These are phyloP conservation scores for Calephelis perditalis DNA, from an alignment of 2,888 invertebrate species.

Conservation along the genomic window DNA sequence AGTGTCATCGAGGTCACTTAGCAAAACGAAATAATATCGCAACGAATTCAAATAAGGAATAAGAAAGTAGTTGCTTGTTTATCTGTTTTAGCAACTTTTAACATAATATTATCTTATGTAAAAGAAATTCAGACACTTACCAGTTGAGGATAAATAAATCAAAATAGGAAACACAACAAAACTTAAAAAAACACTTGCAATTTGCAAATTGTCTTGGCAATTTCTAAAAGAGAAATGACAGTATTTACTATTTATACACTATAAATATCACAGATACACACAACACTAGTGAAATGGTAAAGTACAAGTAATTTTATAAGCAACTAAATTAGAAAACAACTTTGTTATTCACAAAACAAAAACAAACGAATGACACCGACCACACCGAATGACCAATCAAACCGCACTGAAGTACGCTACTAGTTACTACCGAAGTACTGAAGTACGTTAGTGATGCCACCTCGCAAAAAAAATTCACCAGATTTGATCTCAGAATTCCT, in stretches of 20 bases:
- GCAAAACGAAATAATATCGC: conserved; percentile 17
- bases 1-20: conserved; percentile 19
- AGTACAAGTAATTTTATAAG: not conserved
- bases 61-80: not conserved
- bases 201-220: conserved; percentile 1
- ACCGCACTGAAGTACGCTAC: not conserved
- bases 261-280: conserved; percentile 11
- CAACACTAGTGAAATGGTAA: not conserved
- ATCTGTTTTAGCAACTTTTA: not conserved
- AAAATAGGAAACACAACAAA: conserved; percentile 5
- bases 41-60: conserved; percentile 23
- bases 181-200: conserved; percentile 7
- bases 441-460: too few relatives aligned
- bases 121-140: not conserved
- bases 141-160: not conserved
- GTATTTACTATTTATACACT: not conserved
- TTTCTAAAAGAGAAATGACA: not conserved
- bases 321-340: not conserved
- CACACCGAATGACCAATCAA: conserved; percentile 4
- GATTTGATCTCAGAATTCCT: too few relatives aligned
- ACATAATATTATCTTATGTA: not conserved
- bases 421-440: too few relatives aligned
- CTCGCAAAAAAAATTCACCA: too few relatives aligned
- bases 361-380: not conserved
- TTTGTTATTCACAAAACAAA: conserved; percentile 3